Base-by-base conservation (phyloP, 2,888 invertebrate genomes). In the Noctua janthe region DNA sequence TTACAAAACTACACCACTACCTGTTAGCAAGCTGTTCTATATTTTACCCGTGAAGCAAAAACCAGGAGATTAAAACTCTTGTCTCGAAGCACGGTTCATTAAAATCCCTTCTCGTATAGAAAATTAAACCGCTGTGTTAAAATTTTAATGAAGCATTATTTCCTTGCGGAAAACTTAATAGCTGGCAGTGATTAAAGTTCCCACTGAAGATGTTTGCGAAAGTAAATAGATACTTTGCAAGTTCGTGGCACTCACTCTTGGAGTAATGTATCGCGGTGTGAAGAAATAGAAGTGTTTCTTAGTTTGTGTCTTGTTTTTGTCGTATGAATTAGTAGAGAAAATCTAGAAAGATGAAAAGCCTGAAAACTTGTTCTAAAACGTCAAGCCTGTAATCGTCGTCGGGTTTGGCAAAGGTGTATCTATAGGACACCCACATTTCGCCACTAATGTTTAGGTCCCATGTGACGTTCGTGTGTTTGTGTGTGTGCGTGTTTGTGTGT, bases 111-210 rank as follows among this genome's bases (percentile, higher is more conserved):
- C 87, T 88, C 89, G 92, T 91, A 91, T 93, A 92, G 91, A 94
- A 94, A 94, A 94, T 94, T 93, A 92, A 93, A 92, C 88, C 90
- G 85, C 90, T 85, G 89, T 89, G 91, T 93, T 92, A 90, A 93
- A 92, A 92, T 93, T 94, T 94, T 94, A 94, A 94, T 93, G 94
- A 94, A 94, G 92, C 92, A 90, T 92, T 93, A 93, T 94, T 93
- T 92, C 90, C 92, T 91, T 83, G 92, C 86, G 90, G 91, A 89
- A 92, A 93, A 92, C 91, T 93, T 94, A 93, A 94, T 92, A 91
- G 92, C 91, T 85, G 74, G 82, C 88, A 85, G 93, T 91, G 91
- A 93, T 94, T 93, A 93, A 93, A 92, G 87, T 92, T 92, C 87
- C 90, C 84, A 84, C 84, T 79, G 80, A 84, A 83, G 82, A 79